Conservation (phyloP, 2,888 invertebrate species). For the Eupithecia exiguata region DNA sequence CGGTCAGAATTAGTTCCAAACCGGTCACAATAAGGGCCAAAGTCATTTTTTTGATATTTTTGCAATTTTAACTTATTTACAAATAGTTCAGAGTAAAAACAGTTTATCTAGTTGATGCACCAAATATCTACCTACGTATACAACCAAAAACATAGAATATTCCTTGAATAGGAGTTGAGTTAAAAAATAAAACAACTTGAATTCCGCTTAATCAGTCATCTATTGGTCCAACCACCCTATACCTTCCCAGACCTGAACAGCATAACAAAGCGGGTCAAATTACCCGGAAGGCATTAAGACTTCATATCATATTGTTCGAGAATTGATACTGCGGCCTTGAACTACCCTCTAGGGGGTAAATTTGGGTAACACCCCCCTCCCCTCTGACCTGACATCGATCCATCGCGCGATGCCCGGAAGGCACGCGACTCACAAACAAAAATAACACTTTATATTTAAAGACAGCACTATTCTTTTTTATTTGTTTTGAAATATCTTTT, state of each 20-base stretch:
- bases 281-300: conserved; percentile 40
- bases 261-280: conserved; percentile 25
- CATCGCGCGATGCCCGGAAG: conserved; percentile 39
- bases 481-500: not conserved
- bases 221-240: no score
- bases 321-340: conserved; percentile 44
- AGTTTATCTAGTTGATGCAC: no score
- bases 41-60: no score
- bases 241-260: not conserved
- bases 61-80: no score
- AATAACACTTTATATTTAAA: conserved; percentile 31
- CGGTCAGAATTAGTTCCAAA: no score
- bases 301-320: conserved; percentile 36
- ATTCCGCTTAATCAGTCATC: no score
- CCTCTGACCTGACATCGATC: conserved; percentile 39
- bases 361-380: conserved; percentile 23
- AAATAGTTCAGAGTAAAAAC: no score
- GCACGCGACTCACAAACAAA: conserved; percentile 44
- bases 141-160: no score
- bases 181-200: no score
- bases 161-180: no score
- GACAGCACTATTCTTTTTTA: not conserved
- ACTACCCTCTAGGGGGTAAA: conserved; percentile 31
- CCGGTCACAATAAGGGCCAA: no score
- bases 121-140: no score